A percentile compares a stretch with the other conserved stretches of the same genome.
Conservation (phyloP, 1,140 invertebrate species). For the Hyles euphorbiae region DNA sequence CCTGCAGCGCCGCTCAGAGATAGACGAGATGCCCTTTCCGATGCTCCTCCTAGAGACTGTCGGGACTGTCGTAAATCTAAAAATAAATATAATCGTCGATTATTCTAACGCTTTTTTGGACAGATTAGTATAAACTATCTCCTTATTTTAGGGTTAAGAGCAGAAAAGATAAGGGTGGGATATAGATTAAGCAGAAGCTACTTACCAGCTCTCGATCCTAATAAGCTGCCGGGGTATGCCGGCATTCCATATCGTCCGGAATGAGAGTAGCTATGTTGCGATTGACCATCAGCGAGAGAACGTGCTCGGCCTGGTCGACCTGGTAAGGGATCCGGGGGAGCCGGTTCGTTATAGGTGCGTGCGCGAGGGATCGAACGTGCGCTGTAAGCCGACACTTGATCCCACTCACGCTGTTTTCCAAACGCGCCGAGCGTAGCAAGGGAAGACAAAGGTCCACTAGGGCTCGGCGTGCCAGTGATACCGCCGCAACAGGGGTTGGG, state of each 20-base stretch:
- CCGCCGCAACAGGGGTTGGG: slow-evolving; percentile 83
- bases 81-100: slow-evolving; percentile 27
- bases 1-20: slow-evolving; percentile 79
- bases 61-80: slow-evolving; percentile 87
- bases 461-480: slow-evolving; percentile 82
- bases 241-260: slow-evolving; percentile 84
- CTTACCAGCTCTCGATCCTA: slow-evolving; percentile 86
- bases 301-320: slow-evolving; percentile 79
- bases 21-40: slow-evolving; percentile 85
- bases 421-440: slow-evolving; percentile 87
- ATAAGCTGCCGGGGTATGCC: slow-evolving; percentile 84
- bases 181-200: slow-evolving; percentile 14
- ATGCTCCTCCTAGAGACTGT: slow-evolving; percentile 86
- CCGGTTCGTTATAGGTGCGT: slow-evolving; percentile 86
- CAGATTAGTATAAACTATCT: neutral
- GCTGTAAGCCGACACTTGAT: slow-evolving; percentile 94
- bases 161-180: slow-evolving; percentile 9
- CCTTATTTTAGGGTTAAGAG: neutral
- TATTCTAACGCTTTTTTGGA: neutral
- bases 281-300: slow-evolving; percentile 89
- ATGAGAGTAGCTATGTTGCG: slow-evolving; percentile 89
- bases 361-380: slow-evolving; percentile 90
- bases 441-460: slow-evolving; percentile 86
- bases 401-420: slow-evolving; percentile 93
- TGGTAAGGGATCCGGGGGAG: slow-evolving; percentile 73